These are phyloP conservation scores for Cephalopachus bancanus DNA, from an alignment of 2,797 vertebrate genomes.

Conservation along the genomic window DNA sequence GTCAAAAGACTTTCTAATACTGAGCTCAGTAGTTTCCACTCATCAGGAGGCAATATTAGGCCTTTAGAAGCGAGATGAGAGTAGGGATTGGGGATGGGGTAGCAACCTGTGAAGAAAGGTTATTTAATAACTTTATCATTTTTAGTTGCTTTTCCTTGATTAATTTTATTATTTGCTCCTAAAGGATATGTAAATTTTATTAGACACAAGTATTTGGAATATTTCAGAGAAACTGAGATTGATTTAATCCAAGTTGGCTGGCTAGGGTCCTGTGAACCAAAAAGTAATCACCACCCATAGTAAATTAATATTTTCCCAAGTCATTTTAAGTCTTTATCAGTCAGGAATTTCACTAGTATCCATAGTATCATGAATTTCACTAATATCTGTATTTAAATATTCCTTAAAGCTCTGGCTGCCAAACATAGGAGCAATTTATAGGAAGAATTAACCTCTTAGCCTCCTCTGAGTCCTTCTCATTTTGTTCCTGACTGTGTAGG, in stretches of 20 bases:
- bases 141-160: not conserved
- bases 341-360: not conserved
- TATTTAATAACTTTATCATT: not conserved
- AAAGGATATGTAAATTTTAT: not conserved
- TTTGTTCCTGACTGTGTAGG: not conserved
- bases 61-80: not conserved
- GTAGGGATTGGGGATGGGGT: accelerated
- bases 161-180: not conserved
- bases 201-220: not conserved
- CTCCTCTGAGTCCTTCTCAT: not conserved
- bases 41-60: not conserved
- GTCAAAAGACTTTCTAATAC: not conserved
- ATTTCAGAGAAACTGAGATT: not conserved
- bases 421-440: not conserved
- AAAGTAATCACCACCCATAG: not conserved
- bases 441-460: not conserved
- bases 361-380: not conserved
- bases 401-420: not conserved
- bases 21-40: not conserved
- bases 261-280: not conserved
- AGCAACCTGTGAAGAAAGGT: not conserved
- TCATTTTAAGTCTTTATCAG: not conserved
- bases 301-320: not conserved
- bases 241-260: not conserved
- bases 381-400: not conserved